Percentiles rank a stretch among this genome's conserved stretches.
phyloP scores from a whole-genome alignment of 1,140 invertebrate species.

The Geopemphigus sp. region DNA sequence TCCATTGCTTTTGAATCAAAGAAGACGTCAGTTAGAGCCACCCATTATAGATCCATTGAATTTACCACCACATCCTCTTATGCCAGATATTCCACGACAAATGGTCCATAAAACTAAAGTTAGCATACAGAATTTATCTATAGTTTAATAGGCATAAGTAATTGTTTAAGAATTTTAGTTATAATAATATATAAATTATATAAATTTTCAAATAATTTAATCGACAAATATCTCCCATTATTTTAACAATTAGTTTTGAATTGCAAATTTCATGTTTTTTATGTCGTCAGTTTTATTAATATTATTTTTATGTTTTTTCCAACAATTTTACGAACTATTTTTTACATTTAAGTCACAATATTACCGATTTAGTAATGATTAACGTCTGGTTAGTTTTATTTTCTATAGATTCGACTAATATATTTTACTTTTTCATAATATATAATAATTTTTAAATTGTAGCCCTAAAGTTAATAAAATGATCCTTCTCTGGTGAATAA shows the following conservation, averaged over 20 bases:
- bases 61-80: constrained; percentile 46
- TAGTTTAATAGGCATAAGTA: neutral
- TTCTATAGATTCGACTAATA: neutral
- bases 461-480: neutral
- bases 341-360: constrained; percentile 5
- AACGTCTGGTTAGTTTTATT: constrained; percentile 6
- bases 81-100: constrained; percentile 30
- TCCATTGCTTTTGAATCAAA: constrained; percentile 50
- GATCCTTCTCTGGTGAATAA: neutral
- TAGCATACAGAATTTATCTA: constrained; percentile 2
- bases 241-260: neutral
- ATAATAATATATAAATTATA: neutral
- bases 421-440: constrained; percentile 11
- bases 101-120: constrained; percentile 28
- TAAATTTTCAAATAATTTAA: neutral
- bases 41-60: constrained; percentile 18
- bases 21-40: constrained; percentile 21
- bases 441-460: constrained; percentile 4
- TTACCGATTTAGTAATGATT: constrained; percentile 26
- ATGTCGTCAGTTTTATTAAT: neutral
- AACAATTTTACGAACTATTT: neutral
- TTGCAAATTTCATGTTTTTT: neutral
- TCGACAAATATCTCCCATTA: neutral
- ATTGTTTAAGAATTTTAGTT: neutral
- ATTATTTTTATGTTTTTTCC: neutral